These are phyloP conservation scores for Dendrolimus pini DNA, from an alignment of 2,888 invertebrate genomes.

Conservation along the genomic window DNA sequence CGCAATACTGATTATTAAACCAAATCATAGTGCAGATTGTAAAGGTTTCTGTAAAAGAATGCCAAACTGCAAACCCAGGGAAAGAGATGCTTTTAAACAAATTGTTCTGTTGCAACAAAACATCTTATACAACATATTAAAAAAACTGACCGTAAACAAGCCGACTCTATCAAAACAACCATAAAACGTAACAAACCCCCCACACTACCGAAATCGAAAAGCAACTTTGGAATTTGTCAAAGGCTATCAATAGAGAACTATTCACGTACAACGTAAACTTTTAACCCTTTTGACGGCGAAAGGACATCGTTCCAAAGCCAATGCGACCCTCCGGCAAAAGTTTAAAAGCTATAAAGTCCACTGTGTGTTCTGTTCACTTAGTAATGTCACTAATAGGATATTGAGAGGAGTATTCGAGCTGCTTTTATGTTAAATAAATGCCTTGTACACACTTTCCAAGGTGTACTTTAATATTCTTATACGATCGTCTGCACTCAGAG, in stretches of 20 bases:
- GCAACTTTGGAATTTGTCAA: constrained; percentile 21
- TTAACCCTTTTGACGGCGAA: not conserved
- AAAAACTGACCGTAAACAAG: too few relatives aligned
- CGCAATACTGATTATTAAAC: too few relatives aligned
- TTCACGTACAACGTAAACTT: not conserved
- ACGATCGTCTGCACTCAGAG: too few relatives aligned
- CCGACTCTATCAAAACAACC: not conserved
- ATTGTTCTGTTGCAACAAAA: too few relatives aligned
- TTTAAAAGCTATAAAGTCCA: not conserved
- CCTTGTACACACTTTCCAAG: not conserved
- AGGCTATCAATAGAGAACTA: constrained; percentile 7
- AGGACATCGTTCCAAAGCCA: not conserved
- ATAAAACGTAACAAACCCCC: constrained; percentile 1
- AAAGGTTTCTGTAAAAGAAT: too few relatives aligned
- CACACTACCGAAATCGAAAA: constrained; percentile 7
- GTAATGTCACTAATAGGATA: not conserved
- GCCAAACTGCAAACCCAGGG: too few relatives aligned
- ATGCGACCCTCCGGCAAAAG: not conserved
- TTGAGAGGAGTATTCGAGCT: not conserved
- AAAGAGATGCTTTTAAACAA: too few relatives aligned
- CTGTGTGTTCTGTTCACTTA: not conserved
- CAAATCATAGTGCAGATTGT: too few relatives aligned
- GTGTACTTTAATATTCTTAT: not conserved
- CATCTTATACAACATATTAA: too few relatives aligned
- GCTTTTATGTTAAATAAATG: not conserved